These are phyloP conservation scores for Tachycineta bicolor DNA, from an alignment of 2,113 vertebrate genomes.

Conservation along the genomic window DNA sequence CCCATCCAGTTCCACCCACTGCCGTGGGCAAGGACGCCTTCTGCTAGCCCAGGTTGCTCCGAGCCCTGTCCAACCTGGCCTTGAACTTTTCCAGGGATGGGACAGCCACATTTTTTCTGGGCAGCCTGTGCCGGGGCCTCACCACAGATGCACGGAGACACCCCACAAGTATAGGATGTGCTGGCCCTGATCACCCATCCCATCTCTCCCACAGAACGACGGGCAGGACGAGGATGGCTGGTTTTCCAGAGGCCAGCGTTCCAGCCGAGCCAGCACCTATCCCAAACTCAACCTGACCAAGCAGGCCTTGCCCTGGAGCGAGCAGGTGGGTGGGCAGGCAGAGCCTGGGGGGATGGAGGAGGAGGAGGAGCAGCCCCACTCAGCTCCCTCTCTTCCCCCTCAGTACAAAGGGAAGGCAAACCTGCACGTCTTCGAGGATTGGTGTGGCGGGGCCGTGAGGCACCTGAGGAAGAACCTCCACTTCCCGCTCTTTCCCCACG, in stretches of 20 bases:
- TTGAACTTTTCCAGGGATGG: background rate
- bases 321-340: constrained; percentile 64
- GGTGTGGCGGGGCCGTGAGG: constrained; percentile 91
- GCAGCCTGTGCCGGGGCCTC: background rate
- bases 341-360: background rate
- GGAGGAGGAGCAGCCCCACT: background rate
- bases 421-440: constrained; percentile 97
- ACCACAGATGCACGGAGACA: background rate
- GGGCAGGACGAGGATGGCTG: constrained; percentile 9
- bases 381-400: background rate
- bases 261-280: background rate
- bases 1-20: background rate
- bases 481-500: constrained; percentile 94
- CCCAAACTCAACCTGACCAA: constrained; percentile 74
- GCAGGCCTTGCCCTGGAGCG: constrained; percentile 68
- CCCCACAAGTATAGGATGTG: accelerated
- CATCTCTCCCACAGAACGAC: background rate
- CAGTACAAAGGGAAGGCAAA: constrained; percentile 95
- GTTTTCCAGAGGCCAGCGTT: constrained; percentile 1
- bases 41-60: background rate
- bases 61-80: accelerated
- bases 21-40: background rate
- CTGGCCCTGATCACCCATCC: accelerated
- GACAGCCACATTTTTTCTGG: background rate
- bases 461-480: constrained; percentile 94